A percentile compares a stretch with the other conserved stretches of the same genome.
These are phyloP conservation scores for Bovichtus diacanthus DNA, from an alignment of 2,797 vertebrate genomes.

Conservation along the genomic window DNA sequence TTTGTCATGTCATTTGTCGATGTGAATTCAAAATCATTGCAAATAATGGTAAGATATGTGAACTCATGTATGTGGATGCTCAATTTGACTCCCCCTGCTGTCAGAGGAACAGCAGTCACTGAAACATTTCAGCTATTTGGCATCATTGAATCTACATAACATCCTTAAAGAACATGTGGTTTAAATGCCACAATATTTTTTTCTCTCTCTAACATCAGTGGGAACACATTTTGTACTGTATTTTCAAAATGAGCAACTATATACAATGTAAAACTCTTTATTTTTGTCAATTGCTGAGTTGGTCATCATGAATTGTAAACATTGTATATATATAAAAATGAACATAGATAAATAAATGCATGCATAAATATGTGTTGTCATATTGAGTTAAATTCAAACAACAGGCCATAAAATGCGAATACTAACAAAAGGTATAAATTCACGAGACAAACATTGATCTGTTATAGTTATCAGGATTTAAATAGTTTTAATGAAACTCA, in stretches of 20 bases:
- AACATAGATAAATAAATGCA: slow-evolving; percentile 59
- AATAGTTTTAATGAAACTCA: not conserved
- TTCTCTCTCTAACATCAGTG: slow-evolving; percentile 7
- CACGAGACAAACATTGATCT: not conserved
- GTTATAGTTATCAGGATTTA: not conserved
- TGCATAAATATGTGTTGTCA: slow-evolving; percentile 42
- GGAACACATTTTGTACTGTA: slow-evolving; percentile 34
- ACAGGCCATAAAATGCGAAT: not conserved
- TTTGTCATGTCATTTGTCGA: slow-evolving; percentile 1
- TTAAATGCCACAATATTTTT: not conserved
- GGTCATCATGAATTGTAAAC: slow-evolving; percentile 50
- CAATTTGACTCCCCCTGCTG: slow-evolving; percentile 20
- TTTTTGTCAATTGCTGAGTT: slow-evolving; percentile 42
- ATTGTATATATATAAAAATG: slow-evolving; percentile 36
- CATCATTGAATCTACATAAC: slow-evolving; percentile 1
- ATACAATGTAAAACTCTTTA: not conserved
- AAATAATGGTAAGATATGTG: slow-evolving; percentile 15
- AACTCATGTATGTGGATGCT: slow-evolving; percentile 38
- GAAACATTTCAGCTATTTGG: not conserved
- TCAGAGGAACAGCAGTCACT: not conserved
- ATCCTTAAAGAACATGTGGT: not conserved
- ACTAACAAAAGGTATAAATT: not conserved
- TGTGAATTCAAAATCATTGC: slow-evolving; percentile 27
- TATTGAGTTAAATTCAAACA: slow-evolving; percentile 16
- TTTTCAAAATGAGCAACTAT: slow-evolving; percentile 49